phyloP scores from a whole-genome alignment of 2,113 vertebrate species.

The Daphoenositta chrysoptera region DNA sequence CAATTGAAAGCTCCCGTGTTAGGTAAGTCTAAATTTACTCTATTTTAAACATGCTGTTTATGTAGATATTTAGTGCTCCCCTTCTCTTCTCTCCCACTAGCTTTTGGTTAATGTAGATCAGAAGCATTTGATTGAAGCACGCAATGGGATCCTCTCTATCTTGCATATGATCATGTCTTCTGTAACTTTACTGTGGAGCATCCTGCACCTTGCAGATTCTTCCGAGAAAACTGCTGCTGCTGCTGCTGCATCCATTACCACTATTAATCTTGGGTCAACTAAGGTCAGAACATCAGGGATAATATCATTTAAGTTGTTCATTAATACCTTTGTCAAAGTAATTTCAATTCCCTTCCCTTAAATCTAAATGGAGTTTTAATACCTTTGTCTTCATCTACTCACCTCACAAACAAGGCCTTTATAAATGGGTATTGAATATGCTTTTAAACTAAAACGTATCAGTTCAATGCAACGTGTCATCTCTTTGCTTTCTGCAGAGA shows the following conservation, averaged over 20 bases:
- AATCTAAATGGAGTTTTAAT: not conserved
- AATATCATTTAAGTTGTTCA: not conserved
- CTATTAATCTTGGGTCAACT: constrained; percentile 95
- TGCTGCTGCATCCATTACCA: constrained; percentile 87
- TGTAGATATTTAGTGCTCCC: not conserved
- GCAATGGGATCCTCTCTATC: constrained; percentile 92
- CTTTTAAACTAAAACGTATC: not conserved
- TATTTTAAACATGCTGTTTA: not conserved
- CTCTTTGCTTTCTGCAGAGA: not conserved
- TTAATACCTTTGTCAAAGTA: not conserved
- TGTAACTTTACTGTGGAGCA: constrained; percentile 92
- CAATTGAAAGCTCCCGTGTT: not conserved
- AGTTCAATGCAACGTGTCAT: not conserved
- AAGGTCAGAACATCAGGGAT: constrained; percentile 77
- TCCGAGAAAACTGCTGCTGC: constrained; percentile 83
- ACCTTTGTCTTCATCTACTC: not conserved
- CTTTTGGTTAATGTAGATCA: constrained; percentile 91
- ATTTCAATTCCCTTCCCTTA: not conserved
- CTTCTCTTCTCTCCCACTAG: constrained; percentile 56
- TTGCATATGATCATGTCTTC: constrained; percentile 98
- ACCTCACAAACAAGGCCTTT: not conserved
- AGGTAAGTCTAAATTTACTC: not conserved
- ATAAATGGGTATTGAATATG: not conserved
- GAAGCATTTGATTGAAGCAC: constrained; percentile 93
- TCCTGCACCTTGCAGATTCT: constrained; percentile 89